Evolutionary conservation across 1,140 invertebrate species (phyloP), one percentile per base, ranked within the genome.

Genomic region (Stegodyphus mimosarum): DNA sequence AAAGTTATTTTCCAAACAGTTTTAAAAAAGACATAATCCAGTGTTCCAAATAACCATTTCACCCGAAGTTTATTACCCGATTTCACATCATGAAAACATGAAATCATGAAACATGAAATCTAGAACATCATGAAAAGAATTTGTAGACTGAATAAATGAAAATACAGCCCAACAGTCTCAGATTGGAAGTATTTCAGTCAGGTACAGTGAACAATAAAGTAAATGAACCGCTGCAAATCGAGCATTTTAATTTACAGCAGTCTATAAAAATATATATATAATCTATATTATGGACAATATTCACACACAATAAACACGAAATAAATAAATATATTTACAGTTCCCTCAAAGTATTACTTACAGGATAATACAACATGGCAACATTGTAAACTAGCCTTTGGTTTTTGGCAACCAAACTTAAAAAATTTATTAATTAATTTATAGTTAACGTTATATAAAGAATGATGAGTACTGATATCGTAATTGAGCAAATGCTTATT

Each of bases 241-340:
- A 70, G 10, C 0, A 10, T 67, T 7, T 67, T 49, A 9, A 60
- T 60, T 60, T 60, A 33, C 33, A 33, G 33, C 33, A 33, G 33
- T 3, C 33, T 15, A 48, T 18, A 49, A 7, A 49, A 70, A 48
- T 70, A 48, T 70, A 11, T 48, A 70, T 70, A 70, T 48, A 70
- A 33, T 70, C 48, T 70, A 15, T 11, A 70, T 33, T 11, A 49
- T 48, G 69, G 6, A 18, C 48, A 49, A 60, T 18, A 70, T 33
- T 33, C 33, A 33, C 33, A 33, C 33, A 70, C 6, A 70, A 49
- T 18, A 70, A 70, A 70, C 69, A 70, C 48, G 2, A 49, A 70
- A 66, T 66, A 70, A 70, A 70, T 70, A 70, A 70, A 70, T 70
- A 70, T 70, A 70, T 70, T 70, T 70, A 70, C 69, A 70, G 10